Base-by-base conservation (phyloP, 2,888 invertebrate genomes). In the Arge pagana region DNA sequence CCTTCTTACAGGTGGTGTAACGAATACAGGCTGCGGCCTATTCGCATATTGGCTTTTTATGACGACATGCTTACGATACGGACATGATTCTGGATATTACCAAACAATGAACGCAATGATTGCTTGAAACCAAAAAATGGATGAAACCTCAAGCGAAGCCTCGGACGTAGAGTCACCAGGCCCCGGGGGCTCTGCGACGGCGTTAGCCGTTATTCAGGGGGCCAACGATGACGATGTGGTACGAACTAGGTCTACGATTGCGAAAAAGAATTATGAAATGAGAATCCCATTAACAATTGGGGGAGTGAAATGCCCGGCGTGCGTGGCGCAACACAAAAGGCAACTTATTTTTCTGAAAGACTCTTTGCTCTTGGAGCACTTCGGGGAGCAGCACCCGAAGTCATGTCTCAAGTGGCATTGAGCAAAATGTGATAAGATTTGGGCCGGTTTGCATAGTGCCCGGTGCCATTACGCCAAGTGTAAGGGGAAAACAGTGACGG, bases 391-490 rank as follows among this genome's bases (percentile, higher is more conserved):
- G 8, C 37, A 18, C 11, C 1, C 19, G n/a, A n/a, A 3, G 35
- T 35, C 16, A 15, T 24, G 40, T 5, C 26, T 15, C 24, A 21
- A 24, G 13, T 40, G 40, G 8, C 1, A 4, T 2, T n/a, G n/a
- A n/a, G n/a, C n/a, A n/a, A n/a, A n/a, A n/a, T n/a, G n/a, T n/a
- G n/a, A n/a, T n/a, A n/a, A n/a, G n/a, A n/a, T n/a, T n/a, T n/a
- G n/a, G n/a, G n/a, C n/a, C n/a, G n/a, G n/a, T n/a, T n/a, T n/a
- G n/a, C n/a, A n/a, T n/a, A n/a, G n/a, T n/a, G n/a, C n/a, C n/a
- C n/a, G n/a, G n/a, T n/a, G n/a, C 1, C 55, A 57, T 11, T n/a
- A 37, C 4, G 18, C 30, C 0, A 53, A 31, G 15, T 57, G 57
- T 21, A 48, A 35, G n/a, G 55, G 54, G 0, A 13, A 18, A 3